Base-by-base conservation (phyloP, 37 sponge, comb jelly and placozoan species). In the Agelas oroides region DNA sequence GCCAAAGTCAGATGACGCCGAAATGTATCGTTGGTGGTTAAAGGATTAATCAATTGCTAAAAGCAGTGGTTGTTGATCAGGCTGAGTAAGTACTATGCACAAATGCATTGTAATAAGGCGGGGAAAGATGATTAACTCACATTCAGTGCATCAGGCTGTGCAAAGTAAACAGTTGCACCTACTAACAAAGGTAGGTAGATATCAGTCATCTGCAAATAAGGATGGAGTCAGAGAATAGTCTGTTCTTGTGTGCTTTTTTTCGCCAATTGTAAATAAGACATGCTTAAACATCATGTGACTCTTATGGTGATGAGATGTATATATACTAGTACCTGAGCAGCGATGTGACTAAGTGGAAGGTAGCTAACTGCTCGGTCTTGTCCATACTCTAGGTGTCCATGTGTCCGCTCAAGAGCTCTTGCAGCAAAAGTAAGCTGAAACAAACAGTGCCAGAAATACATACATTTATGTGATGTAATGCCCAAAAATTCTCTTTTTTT, bases 131-230 rank as follows among this genome's bases (percentile, higher is more conserved):
- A 46, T 12, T 12, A 12, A 79, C 58, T n/a, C 12, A 81, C 92
- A 77, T 93, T 93, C 60, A 93, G 83, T 46, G 94, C 94, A 86
- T 93, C 94, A 2, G 94, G 94, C 54, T 86, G 87, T 12, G 94
- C 94, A 82, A 93, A 93, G 41, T 60, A 71, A 14, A 81, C 77
- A 2, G 63, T 71, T 15, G 71, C 91, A 18, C 83, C 72, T 24
- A 76, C 19, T 30, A 27, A n/a, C 18, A 90, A n/a, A 13, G 71
- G 38, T 8, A 70, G n/a, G 54, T 39, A 90, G 41, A 93, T 65
- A 33, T 93, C 94, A 17, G 72, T 64, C 23, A 93, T 53, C 94
- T 93, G 64, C 11, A 25, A 70, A 5, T 17, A 71, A 38, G 14
- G 67, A 65, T n/a, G n/a, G n/a, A n/a, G n/a, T n/a, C n/a, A n/a